Conservation (phyloP, 1,140 invertebrate species). For the Eurytemora carolleeae region DNA sequence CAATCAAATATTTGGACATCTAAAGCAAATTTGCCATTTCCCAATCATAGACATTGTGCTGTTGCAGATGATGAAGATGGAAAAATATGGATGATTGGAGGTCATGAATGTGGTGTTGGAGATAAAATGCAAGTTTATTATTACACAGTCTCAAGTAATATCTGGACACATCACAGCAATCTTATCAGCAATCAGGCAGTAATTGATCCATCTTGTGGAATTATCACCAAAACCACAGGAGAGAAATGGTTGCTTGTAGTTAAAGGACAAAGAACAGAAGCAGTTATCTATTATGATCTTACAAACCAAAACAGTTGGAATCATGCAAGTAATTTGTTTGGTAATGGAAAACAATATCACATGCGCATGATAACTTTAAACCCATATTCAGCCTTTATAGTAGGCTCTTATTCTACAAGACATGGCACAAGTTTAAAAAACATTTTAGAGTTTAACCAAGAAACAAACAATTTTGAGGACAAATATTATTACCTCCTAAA, state of each 20-base stretch:
- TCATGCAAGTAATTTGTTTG: neutral
- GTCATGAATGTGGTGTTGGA: neutral
- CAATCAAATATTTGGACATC: neutral
- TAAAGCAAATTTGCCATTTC: neutral
- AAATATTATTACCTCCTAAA: neutral
- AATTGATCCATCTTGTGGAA: neutral
- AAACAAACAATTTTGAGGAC: neutral
- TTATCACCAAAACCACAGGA: neutral
- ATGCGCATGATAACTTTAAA: neutral
- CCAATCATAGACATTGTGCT: neutral
- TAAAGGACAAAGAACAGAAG: neutral
- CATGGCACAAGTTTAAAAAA: neutral
- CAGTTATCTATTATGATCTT: neutral
- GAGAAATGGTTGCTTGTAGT: neutral
- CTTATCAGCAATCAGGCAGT: neutral
- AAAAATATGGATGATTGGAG: neutral
- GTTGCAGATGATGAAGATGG: neutral
- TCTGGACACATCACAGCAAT: neutral
- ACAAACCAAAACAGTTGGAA: neutral
- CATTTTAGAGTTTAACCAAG: neutral
- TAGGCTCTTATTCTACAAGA: neutral
- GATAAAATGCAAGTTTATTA: neutral
- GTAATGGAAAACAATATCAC: neutral
- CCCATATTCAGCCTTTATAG: neutral
- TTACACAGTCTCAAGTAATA: neutral